Evolutionary conservation across 2,888 invertebrate species (phyloP), one percentile per base, ranked within the genome.

Genomic region (Catocala sponsa): DNA sequence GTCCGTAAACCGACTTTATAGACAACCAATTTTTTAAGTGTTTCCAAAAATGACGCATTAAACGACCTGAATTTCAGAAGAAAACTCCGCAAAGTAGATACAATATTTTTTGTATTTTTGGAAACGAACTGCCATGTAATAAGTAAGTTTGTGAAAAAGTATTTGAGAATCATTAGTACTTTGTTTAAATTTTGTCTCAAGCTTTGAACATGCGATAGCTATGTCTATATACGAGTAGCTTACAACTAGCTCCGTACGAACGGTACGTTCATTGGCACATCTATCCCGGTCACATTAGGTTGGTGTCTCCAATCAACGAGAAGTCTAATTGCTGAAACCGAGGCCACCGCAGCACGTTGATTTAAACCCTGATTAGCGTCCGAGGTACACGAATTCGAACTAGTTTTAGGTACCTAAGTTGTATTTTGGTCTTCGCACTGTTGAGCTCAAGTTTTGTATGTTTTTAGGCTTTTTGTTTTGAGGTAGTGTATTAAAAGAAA

Each of bases 271-370:
- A 52, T 43, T 43, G 11, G 12, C 12, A 43, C 41, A 44, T 54
- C 47, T 32, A 49, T 56, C 60, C 63, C 60, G 48, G 60, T 59
- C 53, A 55, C 55, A 65, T 68, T 65, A 59, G 32, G 63, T 59
- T 64, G 66, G 59, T 68, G 61, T 68, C 73, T 76, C 65, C 74
- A 75, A 75, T 75, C 76, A 75, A 62, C 50, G 61, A 66, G 56
- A 63, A 65, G 66, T 41, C 74, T 74, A 75, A 75, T 75, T 75
- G 69, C 57, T 56, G 25, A 61, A 70, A 70, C 74, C 75, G 60
- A 69, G 62, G 43, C 38, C 43, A 11, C 76, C 76, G 10, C 75
- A 72, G 35, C 46, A 32, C 50, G 68, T 74, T 76, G 71, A 71
- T 73, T 69, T 51, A 63, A 55, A 63, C 50, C 13, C 63, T 75